phyloP scores from a whole-genome alignment of 2,797 vertebrate genomes.

The Scolopax bukidnonensis region DNA sequence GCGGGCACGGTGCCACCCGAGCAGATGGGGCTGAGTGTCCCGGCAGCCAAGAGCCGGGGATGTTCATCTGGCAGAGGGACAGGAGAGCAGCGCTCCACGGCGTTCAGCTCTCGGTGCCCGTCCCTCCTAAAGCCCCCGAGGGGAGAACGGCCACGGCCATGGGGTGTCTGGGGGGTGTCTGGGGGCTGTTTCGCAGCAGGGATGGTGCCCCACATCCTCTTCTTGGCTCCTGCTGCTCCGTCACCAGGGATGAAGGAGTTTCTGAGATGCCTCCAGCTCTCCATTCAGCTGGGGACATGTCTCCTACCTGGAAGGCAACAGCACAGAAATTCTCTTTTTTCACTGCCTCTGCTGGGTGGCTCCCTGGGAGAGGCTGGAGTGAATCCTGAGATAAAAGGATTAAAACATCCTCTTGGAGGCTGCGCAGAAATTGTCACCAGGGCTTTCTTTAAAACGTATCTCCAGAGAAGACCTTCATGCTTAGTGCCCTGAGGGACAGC shows the following conservation, averaged over 20 bases:
- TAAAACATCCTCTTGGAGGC: background rate
- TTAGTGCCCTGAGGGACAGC: background rate
- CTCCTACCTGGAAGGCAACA: background rate
- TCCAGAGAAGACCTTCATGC: conserved; percentile 10
- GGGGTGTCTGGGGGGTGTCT: background rate
- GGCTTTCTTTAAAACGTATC: background rate
- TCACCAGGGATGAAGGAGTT: fast-evolving
- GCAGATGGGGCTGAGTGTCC: conserved; percentile 64
- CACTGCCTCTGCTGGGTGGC: background rate
- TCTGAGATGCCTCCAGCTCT: background rate
- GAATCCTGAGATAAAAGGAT: conserved; percentile 35
- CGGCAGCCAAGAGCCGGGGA: conserved; percentile 38
- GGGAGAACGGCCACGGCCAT: fast-evolving
- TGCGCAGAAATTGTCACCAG: background rate
- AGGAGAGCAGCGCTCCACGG: background rate
- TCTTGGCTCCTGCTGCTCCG: background rate
- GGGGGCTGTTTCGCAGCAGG: background rate
- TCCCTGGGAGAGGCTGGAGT: background rate
- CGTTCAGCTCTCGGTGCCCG: background rate
- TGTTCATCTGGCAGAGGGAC: conserved; percentile 40
- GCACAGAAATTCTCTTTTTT: background rate
- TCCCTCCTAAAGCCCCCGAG: background rate
- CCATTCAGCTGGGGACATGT: background rate
- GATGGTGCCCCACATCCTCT: fast-evolving
- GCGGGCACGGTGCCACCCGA: conserved; percentile 27